These are phyloP conservation scores for Brachycybe producta DNA, from an alignment of 2,888 invertebrate species.

Conservation along the genomic window DNA sequence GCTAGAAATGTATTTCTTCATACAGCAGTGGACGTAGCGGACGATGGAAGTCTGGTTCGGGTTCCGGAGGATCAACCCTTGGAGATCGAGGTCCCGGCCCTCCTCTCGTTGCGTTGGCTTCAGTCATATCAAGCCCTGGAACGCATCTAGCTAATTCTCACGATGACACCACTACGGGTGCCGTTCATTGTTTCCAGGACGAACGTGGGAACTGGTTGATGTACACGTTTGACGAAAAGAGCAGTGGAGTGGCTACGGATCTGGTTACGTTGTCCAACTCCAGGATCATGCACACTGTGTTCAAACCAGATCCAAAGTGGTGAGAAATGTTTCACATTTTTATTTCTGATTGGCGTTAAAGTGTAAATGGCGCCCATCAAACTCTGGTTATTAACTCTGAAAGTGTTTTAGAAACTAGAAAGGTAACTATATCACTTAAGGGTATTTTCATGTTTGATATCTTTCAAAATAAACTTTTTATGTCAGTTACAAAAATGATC, in stretches of 20 bases:
- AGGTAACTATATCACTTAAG: too few relatives aligned
- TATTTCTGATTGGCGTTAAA: constrained; percentile 3
- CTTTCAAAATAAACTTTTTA: too few relatives aligned
- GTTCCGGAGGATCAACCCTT: constrained; percentile 27
- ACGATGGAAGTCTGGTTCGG: constrained; percentile 26
- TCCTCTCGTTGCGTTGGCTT: constrained; percentile 24
- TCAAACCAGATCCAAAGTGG: constrained; percentile 21
- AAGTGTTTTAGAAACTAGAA: too few relatives aligned
- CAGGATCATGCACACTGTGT: constrained; percentile 6
- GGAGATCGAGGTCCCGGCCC: constrained; percentile 29
- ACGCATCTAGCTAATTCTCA: constrained; percentile 64
- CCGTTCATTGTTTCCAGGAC: constrained; percentile 73
- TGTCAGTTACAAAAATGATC: too few relatives aligned
- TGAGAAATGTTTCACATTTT: too few relatives aligned
- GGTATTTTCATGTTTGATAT: too few relatives aligned
- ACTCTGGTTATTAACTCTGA: too few relatives aligned
- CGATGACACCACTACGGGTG: constrained; percentile 68
- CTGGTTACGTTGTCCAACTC: constrained; percentile 20
- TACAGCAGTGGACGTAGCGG: constrained; percentile 3
- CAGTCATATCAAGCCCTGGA: constrained; percentile 29
- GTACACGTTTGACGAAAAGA: constrained; percentile 70
- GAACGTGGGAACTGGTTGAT: constrained; percentile 74
- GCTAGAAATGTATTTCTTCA: background rate
- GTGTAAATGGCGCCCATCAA: too few relatives aligned
- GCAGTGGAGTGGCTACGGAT: constrained; percentile 37